Evolutionary conservation across 2,888 invertebrate species (phyloP).

Genomic region (Caenorhabditis panamensis): DNA sequence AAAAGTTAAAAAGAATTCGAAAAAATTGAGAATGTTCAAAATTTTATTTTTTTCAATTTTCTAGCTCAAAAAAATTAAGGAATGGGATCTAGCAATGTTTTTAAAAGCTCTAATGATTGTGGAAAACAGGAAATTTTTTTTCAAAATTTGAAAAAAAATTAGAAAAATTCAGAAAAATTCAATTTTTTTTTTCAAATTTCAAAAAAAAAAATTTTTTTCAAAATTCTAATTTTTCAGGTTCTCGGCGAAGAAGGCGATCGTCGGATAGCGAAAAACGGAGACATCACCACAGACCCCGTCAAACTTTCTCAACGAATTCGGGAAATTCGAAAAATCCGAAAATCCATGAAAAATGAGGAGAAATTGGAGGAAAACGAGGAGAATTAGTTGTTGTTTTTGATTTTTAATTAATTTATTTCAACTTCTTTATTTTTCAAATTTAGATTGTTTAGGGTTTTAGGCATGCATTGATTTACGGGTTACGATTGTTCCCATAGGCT

Average conservation of each 20-base stretch:
- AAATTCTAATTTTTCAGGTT: conserved; percentile 19
- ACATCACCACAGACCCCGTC: conserved; percentile 39
- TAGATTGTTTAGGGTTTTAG: background rate
- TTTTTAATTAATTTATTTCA: background rate
- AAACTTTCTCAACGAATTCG: conserved; percentile 26
- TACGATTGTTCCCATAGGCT: background rate
- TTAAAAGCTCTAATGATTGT: too few relatives aligned
- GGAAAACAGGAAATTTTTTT: background rate
- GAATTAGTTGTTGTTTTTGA: background rate
- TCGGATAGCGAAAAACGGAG: conserved; percentile 65
- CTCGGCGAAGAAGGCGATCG: conserved; percentile 64
- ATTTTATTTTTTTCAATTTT: conserved; percentile 25
- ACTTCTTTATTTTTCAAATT: background rate
- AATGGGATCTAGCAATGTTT: too few relatives aligned
- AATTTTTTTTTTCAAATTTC: too few relatives aligned
- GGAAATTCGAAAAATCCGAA: conserved; percentile 18
- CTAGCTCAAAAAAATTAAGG: too few relatives aligned
- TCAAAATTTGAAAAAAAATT: background rate
- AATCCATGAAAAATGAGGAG: conserved; percentile 16
- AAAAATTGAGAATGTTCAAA: background rate
- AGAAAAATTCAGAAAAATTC: too few relatives aligned
- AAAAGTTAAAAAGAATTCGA: too few relatives aligned
- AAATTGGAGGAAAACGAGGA: background rate
- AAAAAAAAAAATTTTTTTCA: background rate
- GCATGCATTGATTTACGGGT: conserved; percentile 5